Evolutionary conservation across 92 coral and sea anemone genomes (phyloP).

Genomic region (Porites evermanni): DNA sequence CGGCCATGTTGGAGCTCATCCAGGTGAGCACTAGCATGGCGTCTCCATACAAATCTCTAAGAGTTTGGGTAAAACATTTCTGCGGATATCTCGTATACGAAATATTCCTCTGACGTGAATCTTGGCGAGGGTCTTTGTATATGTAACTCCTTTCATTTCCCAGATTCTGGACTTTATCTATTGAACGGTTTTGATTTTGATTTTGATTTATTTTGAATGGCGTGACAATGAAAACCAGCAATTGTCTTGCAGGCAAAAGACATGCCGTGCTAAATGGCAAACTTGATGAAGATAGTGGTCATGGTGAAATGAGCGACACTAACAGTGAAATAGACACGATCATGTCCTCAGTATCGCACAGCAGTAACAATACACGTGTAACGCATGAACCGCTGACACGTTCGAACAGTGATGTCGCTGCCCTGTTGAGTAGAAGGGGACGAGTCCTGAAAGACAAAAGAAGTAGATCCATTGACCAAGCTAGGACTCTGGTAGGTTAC

Average conservation of each 20-base stretch:
- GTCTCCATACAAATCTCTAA: no score
- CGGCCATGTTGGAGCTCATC: no score
- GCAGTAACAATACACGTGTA: conserved; percentile 32
- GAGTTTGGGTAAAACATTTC: no score
- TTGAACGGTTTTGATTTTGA: no score
- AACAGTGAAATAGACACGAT: conserved; percentile 93
- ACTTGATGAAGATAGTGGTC: conserved; percentile 92
- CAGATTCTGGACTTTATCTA: no score
- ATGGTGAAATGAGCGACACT: conserved; percentile 69
- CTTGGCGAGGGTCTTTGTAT: no score
- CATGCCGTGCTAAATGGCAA: conserved; percentile 68
- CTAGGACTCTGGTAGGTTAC: conserved; percentile 32
- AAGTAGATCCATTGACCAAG: conserved; percentile 47
- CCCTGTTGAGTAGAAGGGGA: conserved; percentile 41
- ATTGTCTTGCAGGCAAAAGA: conserved; percentile 52
- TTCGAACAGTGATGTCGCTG: conserved; percentile 81
- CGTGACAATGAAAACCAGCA: no score
- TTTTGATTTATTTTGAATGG: no score
- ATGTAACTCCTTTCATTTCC: no score
- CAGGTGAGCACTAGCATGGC: no score
- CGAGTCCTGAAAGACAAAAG: conserved; percentile 23
- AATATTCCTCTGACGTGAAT: no score
- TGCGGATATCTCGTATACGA: no score
- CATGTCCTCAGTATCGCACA: conserved; percentile 69
- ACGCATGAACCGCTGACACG: conserved; percentile 59